These are phyloP conservation scores for Prochilodus magdalenae DNA, from an alignment of 2,113 vertebrate species.

Conservation along the genomic window DNA sequence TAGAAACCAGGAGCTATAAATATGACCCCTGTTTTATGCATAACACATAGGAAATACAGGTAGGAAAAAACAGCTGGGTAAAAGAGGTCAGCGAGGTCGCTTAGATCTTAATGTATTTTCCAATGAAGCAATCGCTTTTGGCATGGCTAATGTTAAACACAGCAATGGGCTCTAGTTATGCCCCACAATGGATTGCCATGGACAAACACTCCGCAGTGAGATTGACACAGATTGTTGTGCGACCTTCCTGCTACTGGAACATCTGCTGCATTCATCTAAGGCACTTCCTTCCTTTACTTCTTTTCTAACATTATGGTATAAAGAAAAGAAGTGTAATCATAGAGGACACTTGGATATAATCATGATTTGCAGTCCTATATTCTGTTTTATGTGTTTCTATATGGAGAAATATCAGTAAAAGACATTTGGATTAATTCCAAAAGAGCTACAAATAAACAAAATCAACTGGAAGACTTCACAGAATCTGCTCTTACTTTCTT, in stretches of 20 bases:
- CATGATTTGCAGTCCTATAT: no score
- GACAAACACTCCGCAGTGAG: slow-evolving; percentile 55
- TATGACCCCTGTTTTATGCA: slow-evolving; percentile 49
- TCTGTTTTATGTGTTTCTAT: no score
- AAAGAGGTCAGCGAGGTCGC: not conserved
- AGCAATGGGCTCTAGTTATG: not conserved
- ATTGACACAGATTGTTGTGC: slow-evolving; percentile 62
- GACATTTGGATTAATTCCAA: not conserved
- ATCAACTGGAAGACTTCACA: not conserved
- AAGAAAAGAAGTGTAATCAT: slow-evolving; percentile 53
- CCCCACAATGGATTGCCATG: slow-evolving; percentile 35
- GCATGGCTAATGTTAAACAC: not conserved
- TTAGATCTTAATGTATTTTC: not conserved
- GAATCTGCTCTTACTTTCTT: slow-evolving; percentile 16
- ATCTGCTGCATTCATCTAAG: slow-evolving; percentile 64
- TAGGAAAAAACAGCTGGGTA: slow-evolving; percentile 39
- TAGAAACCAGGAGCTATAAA: slow-evolving; percentile 71
- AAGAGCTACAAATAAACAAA: not conserved
- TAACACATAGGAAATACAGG: slow-evolving; percentile 63
- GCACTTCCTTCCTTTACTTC: slow-evolving; percentile 61
- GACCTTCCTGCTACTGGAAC: slow-evolving; percentile 67
- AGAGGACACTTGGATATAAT: no score
- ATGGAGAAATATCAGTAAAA: not conserved
- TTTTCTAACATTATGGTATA: slow-evolving; percentile 62
- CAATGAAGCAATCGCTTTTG: not conserved